A percentile compares a stretch with the other conserved stretches of the same genome.
These are phyloP conservation scores for Muscicapa adusta DNA, from an alignment of 2,113 vertebrate species.

Conservation along the genomic window DNA sequence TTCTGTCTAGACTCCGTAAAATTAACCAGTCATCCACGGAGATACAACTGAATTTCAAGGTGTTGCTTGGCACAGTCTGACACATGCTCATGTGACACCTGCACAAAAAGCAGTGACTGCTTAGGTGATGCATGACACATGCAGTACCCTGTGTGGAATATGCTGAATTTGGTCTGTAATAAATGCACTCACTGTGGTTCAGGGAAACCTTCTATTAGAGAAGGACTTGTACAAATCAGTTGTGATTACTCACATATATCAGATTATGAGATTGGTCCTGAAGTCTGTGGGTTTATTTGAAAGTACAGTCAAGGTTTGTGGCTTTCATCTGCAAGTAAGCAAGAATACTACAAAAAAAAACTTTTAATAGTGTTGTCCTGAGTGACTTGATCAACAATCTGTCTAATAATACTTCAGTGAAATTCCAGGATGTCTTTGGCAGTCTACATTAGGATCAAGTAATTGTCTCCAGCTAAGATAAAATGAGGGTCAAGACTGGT, in stretches of 20 bases:
- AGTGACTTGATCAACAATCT: constrained; percentile 6
- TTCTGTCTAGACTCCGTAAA: constrained; percentile 19
- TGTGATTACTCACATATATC: not conserved
- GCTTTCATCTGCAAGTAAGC: not conserved
- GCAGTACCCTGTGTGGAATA: not conserved
- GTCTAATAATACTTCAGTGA: constrained; percentile 34
- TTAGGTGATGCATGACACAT: not conserved
- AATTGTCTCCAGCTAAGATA: constrained; percentile 67
- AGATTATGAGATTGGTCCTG: not conserved
- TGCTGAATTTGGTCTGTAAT: not conserved
- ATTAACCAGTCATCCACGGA: constrained; percentile 35
- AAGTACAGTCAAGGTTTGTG: not conserved
- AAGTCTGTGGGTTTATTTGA: constrained; percentile 15
- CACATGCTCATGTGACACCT: not conserved
- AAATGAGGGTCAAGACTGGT: constrained; percentile 63
- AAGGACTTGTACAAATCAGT: not conserved
- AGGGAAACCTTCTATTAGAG: not conserved
- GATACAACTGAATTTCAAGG: constrained; percentile 24
- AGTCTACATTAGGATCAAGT: constrained; percentile 58
- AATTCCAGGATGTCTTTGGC: constrained; percentile 51
- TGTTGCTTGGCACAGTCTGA: not conserved
- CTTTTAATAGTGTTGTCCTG: not conserved
- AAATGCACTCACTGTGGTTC: not conserved
- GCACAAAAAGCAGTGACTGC: not conserved
- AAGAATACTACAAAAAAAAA: not conserved